Evolutionary conservation across 2,797 vertebrate species (phyloP), one percentile per base, ranked within the genome.

Genomic region (Buceros bicornis): DNA sequence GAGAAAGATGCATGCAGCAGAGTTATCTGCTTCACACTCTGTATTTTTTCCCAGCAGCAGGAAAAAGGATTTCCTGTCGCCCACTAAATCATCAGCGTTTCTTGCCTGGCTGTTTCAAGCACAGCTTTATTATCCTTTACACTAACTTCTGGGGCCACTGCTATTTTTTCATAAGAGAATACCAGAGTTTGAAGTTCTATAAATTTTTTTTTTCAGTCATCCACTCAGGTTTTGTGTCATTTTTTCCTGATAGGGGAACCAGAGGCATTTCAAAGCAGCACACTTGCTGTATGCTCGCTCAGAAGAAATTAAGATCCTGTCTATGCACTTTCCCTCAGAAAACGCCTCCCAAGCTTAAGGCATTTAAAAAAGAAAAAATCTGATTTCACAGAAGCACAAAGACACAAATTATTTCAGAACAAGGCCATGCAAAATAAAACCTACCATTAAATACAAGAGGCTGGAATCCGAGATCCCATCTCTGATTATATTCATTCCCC

Each of bases 191-290:
- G 60, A 91, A 57, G 69, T 71, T 86, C 76, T 19, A 6, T 35
- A 20, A 12, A 2, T 18, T 54, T 57, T 48, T 56, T 60, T 8
- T 40, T 81, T 74, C 43, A 62, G 58, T 84, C 66, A 53, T 53
- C 51, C 31, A 47, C 64, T 60, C 67, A 71, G 17, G 25, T 56
- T 96, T 87, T 89, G 20, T 66, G 80, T 71, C 6, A 16, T 53
- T 91, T 93, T 93, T 84, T 37, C 40, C 45, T 85, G 76, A 43
- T 40, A 70, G 45, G 18, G 21, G 33, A 94, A 81, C 19, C 61
- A 83, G 64, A 95, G 94, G 91, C 89, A 95, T 94, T 96, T 94
- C 78, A 93, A 89, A 93, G 82, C 67, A 91, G 67, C 76, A 92
- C 71, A 33, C 89, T 78, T 86, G n/a, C 90, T 82, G 16, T 9